Evolutionary conservation across 2,113 vertebrate genomes (phyloP), one percentile per base, ranked within the genome.

Genomic region (Promerops cafer): DNA sequence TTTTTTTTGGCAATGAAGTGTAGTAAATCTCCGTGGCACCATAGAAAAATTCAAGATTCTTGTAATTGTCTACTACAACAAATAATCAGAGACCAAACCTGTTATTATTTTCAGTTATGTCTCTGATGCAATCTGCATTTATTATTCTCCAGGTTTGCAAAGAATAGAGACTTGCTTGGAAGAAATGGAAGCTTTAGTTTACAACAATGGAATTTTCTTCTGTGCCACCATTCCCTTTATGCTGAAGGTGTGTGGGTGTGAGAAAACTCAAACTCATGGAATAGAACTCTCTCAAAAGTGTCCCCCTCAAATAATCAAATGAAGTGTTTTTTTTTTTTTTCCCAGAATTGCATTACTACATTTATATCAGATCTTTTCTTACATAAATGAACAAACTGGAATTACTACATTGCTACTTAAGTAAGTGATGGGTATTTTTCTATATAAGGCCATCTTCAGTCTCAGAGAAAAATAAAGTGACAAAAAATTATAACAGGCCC

Each of bases 71-170:
- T 79, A 54, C 42, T 91, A 75, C 89, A 95, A 90, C 4, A 24
- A 91, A 93, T 85, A 96, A 97, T 96, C 95, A 96, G 81, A 87
- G 78, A 72, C 68, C 44, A 94, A 83, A 88, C 7, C 35, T 79
- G 76, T 70, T 93, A 91, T 86, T 92, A 95, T 90, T 47, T 78
- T 81, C 86, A 93, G 61, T 49, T 93, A 70, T 3, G 18, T 75
- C 65, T 90, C 80, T 92, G 70, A 89, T 88, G 81, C 49, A 78
- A 95, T 94, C 78, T 96, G 54, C 87, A 93, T 96, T 95, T 94
- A 88, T 90, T 93, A 91, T 90, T 91, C 53, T 83, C 56, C 54
- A 72, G 65, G n/a, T 94, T 28, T 88, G 68, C 39, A 74, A 83
- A 91, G 92, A 95, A 84, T 4, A 87, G 49, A 66, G n/a, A 50